These are phyloP conservation scores for Solenopsis invicta DNA, from an alignment of 1,140 invertebrate species.

Conservation along the genomic window DNA sequence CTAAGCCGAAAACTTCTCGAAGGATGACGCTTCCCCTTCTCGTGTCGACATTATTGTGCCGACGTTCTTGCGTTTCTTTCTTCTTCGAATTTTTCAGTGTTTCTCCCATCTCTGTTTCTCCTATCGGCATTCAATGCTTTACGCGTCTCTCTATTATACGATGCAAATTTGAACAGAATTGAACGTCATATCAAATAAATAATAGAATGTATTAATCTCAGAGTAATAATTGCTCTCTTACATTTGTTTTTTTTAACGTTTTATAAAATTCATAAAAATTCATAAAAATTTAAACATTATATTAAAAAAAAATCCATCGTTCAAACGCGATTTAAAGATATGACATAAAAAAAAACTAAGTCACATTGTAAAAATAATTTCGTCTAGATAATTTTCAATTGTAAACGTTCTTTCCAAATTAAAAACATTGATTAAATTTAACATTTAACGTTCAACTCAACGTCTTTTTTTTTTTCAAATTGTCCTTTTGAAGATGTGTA, in stretches of 20 bases:
- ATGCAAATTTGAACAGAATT: too few species aligned
- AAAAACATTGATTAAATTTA: not conserved
- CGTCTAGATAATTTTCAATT: not conserved
- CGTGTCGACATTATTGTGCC: not conserved
- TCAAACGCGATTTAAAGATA: not conserved
- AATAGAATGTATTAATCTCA: too few species aligned
- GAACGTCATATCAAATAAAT: too few species aligned
- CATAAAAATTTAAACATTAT: too few species aligned
- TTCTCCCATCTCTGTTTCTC: not conserved
- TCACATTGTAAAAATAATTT: not conserved
- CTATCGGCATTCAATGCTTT: not conserved
- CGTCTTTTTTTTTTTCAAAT: not conserved
- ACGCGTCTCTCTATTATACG: not conserved
- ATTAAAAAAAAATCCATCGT: not conserved
- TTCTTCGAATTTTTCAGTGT: not conserved
- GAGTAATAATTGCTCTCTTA: too few species aligned
- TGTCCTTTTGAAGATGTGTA: not conserved
- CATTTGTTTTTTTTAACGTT: too few species aligned
- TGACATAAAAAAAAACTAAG: not conserved
- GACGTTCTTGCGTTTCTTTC: not conserved
- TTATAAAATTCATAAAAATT: too few species aligned
- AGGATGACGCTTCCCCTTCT: slow-evolving; percentile 14
- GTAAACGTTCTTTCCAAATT: not conserved
- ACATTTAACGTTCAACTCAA: not conserved
- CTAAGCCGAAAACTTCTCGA: slow-evolving; percentile 74